A percentile compares a stretch with the other conserved stretches of the same genome.
Evolutionary conservation across 2,888 invertebrate species (phyloP).

Genomic region (Papilio protenor): DNA sequence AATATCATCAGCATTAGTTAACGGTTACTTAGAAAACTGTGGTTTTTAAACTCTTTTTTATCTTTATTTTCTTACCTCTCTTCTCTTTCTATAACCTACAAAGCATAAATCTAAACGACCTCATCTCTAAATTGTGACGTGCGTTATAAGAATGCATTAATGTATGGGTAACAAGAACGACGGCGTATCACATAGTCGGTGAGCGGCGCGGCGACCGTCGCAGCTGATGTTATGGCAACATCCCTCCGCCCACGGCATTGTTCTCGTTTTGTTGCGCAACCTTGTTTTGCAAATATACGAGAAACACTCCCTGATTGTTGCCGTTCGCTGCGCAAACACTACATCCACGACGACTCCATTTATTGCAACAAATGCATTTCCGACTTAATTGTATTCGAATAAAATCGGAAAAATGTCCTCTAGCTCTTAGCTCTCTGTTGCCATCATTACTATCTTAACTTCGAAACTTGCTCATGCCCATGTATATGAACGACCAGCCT

Average conservation of each 20-base stretch:
- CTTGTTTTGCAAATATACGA: conserved; percentile 76
- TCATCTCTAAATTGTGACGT: neutral
- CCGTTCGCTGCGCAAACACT: conserved; percentile 68
- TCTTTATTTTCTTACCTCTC: too few species aligned
- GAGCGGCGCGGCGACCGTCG: conserved; percentile 23
- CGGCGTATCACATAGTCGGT: conserved; percentile 24
- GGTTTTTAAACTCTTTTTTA: too few species aligned
- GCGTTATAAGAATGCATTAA: conserved; percentile 49
- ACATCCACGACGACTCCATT: conserved; percentile 42
- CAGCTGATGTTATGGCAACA: conserved; percentile 75
- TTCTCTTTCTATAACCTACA: neutral
- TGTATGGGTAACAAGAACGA: conserved; percentile 47
- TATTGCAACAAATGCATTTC: conserved; percentile 29
- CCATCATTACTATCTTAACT: neutral
- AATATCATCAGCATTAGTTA: too few species aligned
- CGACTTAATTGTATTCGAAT: conserved; percentile 9
- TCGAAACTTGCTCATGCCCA: neutral
- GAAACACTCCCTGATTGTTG: conserved; percentile 66
- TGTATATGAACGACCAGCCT: too few species aligned
- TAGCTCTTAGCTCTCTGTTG: neutral
- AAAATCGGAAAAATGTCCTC: neutral
- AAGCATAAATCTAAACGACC: neutral
- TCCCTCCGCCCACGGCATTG: conserved; percentile 68
- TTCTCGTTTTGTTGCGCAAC: conserved; percentile 75
- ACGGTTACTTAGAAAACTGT: too few species aligned